Percentiles rank a stretch among this genome's conserved stretches.
Evolutionary conservation across 2,797 vertebrate species (phyloP).

Genomic region (Falco cherrug): DNA sequence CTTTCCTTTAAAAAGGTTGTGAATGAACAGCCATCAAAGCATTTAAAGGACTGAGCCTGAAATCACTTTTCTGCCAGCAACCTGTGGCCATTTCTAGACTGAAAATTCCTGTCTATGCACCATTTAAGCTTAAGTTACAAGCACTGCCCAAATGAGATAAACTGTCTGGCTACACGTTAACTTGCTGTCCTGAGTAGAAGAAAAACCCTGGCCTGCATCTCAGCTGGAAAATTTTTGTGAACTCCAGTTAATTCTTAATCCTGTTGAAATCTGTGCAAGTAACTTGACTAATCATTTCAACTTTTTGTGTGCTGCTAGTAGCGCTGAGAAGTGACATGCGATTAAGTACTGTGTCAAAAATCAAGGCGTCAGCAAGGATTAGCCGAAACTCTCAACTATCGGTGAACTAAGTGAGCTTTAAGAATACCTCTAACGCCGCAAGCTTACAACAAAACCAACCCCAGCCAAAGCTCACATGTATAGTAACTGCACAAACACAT

Average conservation of each 20-base stretch:
- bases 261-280: conserved; percentile 42
- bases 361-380: conserved; percentile 5
- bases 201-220: neutral
- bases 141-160: neutral
- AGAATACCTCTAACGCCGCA: neutral
- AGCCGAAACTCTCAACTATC: neutral
- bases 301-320: neutral
- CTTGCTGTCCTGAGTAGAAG: neutral
- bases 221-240: conserved; percentile 13
- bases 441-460: neutral
- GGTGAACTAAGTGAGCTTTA: neutral
- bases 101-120: neutral
- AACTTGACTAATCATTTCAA: conserved; percentile 54
- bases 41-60: neutral
- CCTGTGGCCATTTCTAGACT: neutral
- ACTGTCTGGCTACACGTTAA: conserved; percentile 42
- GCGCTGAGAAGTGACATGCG: neutral
- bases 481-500: neutral
- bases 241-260: conserved; percentile 59
- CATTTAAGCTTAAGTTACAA: neutral
- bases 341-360: conserved; percentile 10
- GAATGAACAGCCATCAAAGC: neutral
- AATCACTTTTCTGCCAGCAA: neutral
- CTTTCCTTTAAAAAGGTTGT: neutral
- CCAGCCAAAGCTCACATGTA: neutral